Evolutionary conservation across 2,113 vertebrate species (phyloP).

Genomic region (Poecilia latipinna): DNA sequence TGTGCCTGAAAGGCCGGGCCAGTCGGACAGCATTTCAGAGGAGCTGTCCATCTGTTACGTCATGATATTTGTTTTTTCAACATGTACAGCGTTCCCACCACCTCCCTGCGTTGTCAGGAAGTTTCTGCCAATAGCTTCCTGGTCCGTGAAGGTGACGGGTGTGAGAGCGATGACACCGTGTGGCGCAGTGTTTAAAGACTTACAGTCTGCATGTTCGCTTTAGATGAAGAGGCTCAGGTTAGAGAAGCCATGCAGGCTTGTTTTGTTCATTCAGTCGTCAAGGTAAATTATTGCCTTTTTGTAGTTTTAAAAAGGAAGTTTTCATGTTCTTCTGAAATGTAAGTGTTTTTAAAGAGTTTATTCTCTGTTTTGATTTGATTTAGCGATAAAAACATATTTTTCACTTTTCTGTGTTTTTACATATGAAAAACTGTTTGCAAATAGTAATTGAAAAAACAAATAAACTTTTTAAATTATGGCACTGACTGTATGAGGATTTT

Average conservation of each 20-base stretch:
- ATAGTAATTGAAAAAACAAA: constrained; percentile 57
- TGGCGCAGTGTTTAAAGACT: neutral
- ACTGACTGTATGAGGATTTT: neutral
- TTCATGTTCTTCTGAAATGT: constrained; percentile 34
- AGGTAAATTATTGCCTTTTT: constrained; percentile 46
- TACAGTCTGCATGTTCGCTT: constrained; percentile 31
- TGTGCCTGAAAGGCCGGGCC: constrained; percentile 30
- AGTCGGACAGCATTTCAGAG: constrained; percentile 5
- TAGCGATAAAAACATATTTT: neutral
- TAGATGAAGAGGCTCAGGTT: constrained; percentile 33
- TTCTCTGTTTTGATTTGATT: neutral
- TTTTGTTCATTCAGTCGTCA: constrained; percentile 12
- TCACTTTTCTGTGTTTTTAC: constrained; percentile 47
- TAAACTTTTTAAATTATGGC: constrained; percentile 71
- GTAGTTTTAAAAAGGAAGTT: constrained; percentile 31
- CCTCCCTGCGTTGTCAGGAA: neutral
- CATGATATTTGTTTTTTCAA: constrained; percentile 16
- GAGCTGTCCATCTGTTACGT: constrained; percentile 40
- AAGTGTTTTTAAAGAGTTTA: neutral
- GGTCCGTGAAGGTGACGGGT: constrained; percentile 32
- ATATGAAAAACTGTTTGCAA: constrained; percentile 56
- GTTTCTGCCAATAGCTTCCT: constrained; percentile 32
- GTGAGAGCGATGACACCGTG: constrained; percentile 30
- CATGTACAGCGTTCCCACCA: constrained; percentile 7
- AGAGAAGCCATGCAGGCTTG: constrained; percentile 22